Conservation (phyloP, 2,888 invertebrate genomes). For the Odontothrips loti region DNA sequence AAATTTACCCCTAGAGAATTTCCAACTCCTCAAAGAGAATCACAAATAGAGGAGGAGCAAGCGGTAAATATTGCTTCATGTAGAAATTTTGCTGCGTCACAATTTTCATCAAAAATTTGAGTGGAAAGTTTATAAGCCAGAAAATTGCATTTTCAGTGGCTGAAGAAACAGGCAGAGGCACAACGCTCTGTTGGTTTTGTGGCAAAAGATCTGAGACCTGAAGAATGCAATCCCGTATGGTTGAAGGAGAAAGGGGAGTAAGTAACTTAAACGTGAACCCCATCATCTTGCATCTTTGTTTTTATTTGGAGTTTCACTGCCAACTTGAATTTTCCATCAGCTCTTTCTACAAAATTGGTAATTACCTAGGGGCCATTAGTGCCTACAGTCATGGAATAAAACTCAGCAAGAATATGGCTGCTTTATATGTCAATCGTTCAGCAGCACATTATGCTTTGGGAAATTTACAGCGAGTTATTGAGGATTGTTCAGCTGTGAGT, state of each 20-base stretch:
- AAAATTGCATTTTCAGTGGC: slow-evolving; percentile 53
- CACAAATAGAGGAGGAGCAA: slow-evolving; percentile 64
- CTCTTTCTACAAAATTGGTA: slow-evolving; percentile 67
- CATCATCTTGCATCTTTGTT: slow-evolving; percentile 28
- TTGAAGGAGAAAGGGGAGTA: slow-evolving; percentile 74
- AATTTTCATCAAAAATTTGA: background rate
- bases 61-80: slow-evolving; percentile 49
- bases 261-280: slow-evolving; percentile 41
- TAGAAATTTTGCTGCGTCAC: background rate
- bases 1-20: slow-evolving; percentile 71
- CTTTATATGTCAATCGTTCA: slow-evolving; percentile 70
- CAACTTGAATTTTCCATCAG: slow-evolving; percentile 43
- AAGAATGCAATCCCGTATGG: slow-evolving; percentile 79
- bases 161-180: slow-evolving; percentile 71
- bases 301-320: background rate
- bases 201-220: slow-evolving; percentile 66
- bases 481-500: slow-evolving; percentile 55
- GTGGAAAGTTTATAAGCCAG: background rate
- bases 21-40: slow-evolving; percentile 77
- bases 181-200: slow-evolving; percentile 64
- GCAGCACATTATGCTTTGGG: slow-evolving; percentile 72
- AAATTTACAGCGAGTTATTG: slow-evolving; percentile 67
- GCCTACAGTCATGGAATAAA: slow-evolving; percentile 76
- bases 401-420: slow-evolving; percentile 65
- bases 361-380: slow-evolving; percentile 74